Base-by-base conservation (phyloP, 2,888 invertebrate species). In the Nomada ferruginata region DNA sequence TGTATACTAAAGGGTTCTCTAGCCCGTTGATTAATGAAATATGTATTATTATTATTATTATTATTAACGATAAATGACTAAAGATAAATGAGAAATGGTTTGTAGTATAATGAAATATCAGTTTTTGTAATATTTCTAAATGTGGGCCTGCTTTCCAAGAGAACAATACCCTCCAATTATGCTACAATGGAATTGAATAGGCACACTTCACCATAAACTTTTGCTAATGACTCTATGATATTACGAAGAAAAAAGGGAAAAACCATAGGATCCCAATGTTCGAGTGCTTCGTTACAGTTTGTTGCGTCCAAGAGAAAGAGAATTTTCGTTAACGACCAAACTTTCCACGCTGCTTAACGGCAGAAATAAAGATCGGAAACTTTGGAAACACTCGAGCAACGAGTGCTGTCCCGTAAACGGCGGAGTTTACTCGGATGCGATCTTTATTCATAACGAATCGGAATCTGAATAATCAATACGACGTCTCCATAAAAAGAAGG, bases 371-470 rank as follows among this genome's bases (percentile, higher is more conserved):
- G 52, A 66, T 57, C 23, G 44, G 63, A 53, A 80, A 70, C 53
- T 65, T 74, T 44, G 18, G 18, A 29, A 53, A 29, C 42, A 53
- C 44, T 57, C 66, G 23, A 57, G 44, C 26, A 50, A 47, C 20
- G 52, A 73, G 64, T 55, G 60, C 36, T 53, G 57, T 61, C 57
- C 66, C n/a, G 18, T 57, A 73, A 82, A 78, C 70, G 65, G 68
- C 26, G 15, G 70, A 66, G 74, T 59, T 74, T 68, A 53, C 47
- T 47, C 11, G 15, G 15, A 47, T 15, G 47, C 57, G 66, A 82
- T 83, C 82, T 78, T 83, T 83, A 83, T 83, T 83, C 82, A 83
- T 78, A 83, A 72, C 73, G 83, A 78, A 82, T 75, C 63, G n/a
- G 26, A 69, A 71, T 68, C 70, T 61, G 82, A 78, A 78, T 82